Conservation (phyloP, 2,797 vertebrate genomes). For the Acomys russatus region DNA sequence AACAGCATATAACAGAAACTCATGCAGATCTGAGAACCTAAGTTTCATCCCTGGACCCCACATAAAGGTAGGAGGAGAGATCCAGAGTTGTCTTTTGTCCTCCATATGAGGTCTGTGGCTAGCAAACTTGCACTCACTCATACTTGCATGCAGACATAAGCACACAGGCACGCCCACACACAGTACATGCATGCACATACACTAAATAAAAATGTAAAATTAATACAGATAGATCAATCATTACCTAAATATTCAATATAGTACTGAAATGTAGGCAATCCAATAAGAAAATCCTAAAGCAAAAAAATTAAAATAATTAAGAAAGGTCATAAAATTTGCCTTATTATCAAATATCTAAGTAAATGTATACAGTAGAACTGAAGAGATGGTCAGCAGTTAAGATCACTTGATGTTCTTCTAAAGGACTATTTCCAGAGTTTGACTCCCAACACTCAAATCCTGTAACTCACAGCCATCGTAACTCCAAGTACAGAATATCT, state of each 20-base stretch:
- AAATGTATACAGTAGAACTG: not conserved
- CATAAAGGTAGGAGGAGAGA: not conserved
- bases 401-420: not conserved
- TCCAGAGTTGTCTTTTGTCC: not conserved
- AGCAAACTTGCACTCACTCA: not conserved
- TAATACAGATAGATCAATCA: not conserved
- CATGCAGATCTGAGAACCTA: not conserved
- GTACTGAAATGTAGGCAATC: not conserved
- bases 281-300: not conserved
- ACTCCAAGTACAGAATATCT: not conserved
- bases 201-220: not conserved
- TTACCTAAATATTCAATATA: conserved; percentile 5
- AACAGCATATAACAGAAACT: not conserved
- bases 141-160: not conserved
- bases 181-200: not conserved
- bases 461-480: not conserved
- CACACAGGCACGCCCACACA: too few species aligned
- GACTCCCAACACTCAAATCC: not conserved
- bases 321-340: not conserved
- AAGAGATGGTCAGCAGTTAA: not conserved
- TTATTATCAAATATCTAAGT: conserved; percentile 16
- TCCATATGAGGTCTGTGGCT: not conserved
- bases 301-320: not conserved
- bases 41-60: not conserved
- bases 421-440: not conserved